A percentile compares a stretch with the other conserved stretches of the same genome.
Evolutionary conservation across 2,797 vertebrate genomes (phyloP).

Genomic region (Adelosebastes latens): DNA sequence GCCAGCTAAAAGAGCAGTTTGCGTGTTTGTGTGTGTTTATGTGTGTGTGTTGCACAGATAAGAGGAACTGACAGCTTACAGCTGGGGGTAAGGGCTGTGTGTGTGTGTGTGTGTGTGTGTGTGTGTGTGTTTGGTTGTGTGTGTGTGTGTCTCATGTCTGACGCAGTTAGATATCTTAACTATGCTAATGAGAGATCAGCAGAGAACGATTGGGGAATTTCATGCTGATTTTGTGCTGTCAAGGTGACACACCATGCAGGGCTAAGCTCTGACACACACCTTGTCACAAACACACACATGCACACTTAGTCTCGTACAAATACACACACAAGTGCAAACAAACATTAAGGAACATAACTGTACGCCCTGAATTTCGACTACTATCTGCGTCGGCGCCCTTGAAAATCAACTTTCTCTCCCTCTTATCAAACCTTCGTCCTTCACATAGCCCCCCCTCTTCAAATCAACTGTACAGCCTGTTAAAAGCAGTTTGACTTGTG

Average conservation of each 20-base stretch:
- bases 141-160: slow-evolving; percentile 69
- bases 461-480: slow-evolving; percentile 62
- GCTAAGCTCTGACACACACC: slow-evolving; percentile 44
- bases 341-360: slow-evolving; percentile 46
- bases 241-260: slow-evolving; percentile 77
- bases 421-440: slow-evolving; percentile 77
- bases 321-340: slow-evolving; percentile 37
- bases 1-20: slow-evolving; percentile 83
- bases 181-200: slow-evolving; percentile 84
- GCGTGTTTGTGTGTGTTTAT: slow-evolving; percentile 54
- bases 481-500: slow-evolving; percentile 75
- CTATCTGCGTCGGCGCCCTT: slow-evolving; percentile 63
- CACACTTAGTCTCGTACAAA: slow-evolving; percentile 29
- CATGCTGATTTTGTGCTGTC: slow-evolving; percentile 79
- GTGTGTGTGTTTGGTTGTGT: slow-evolving; percentile 19
- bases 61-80: slow-evolving; percentile 84
- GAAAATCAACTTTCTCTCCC: slow-evolving; percentile 69
- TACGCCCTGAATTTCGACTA: slow-evolving; percentile 51
- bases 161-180: slow-evolving; percentile 85
- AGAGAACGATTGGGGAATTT: slow-evolving; percentile 81
- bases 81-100: slow-evolving; percentile 78
- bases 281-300: slow-evolving; percentile 5
- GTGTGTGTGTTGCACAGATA: slow-evolving; percentile 77
- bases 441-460: slow-evolving; percentile 24
- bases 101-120: slow-evolving; percentile 36